phyloP scores from a whole-genome alignment of 1,140 invertebrate species.

The Trichonephila clavipes region DNA sequence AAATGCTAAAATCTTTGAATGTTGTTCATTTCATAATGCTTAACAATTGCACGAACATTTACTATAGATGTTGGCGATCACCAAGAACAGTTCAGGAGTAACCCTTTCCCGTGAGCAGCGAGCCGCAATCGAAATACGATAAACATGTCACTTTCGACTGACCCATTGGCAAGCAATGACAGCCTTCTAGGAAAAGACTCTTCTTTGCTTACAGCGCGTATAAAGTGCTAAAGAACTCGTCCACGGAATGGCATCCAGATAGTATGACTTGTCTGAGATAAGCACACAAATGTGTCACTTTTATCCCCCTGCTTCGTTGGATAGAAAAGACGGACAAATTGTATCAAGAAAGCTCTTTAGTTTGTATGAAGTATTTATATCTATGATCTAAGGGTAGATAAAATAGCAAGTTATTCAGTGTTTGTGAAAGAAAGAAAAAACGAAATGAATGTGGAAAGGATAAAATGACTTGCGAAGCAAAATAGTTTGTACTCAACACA shows the following conservation, averaged over 20 bases:
- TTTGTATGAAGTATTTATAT: no score
- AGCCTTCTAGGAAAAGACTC: conserved; percentile 26
- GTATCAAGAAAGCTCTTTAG: neutral
- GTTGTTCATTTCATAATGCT: no score
- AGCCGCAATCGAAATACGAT: conserved; percentile 22
- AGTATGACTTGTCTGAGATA: no score
- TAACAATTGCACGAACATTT: no score
- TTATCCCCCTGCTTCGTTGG: neutral
- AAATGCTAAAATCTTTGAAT: no score
- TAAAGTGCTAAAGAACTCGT: neutral
- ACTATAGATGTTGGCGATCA: neutral
- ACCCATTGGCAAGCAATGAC: neutral
- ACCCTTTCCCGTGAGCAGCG: neutral
- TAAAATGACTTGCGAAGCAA: no score
- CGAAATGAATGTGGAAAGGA: no score
- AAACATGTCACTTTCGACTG: conserved; percentile 40
- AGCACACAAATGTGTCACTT: neutral
- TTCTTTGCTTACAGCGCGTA: neutral
- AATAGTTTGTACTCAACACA: no score
- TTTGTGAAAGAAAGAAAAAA: no score
- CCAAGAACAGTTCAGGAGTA: neutral
- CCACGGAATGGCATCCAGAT: neutral
- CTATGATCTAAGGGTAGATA: neutral
- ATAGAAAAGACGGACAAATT: neutral
- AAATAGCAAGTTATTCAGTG: neutral